Percentiles rank a stretch among this genome's conserved stretches.
Conservation (phyloP, 2,888 invertebrate species). For the Chrysopilus asiliformis region DNA sequence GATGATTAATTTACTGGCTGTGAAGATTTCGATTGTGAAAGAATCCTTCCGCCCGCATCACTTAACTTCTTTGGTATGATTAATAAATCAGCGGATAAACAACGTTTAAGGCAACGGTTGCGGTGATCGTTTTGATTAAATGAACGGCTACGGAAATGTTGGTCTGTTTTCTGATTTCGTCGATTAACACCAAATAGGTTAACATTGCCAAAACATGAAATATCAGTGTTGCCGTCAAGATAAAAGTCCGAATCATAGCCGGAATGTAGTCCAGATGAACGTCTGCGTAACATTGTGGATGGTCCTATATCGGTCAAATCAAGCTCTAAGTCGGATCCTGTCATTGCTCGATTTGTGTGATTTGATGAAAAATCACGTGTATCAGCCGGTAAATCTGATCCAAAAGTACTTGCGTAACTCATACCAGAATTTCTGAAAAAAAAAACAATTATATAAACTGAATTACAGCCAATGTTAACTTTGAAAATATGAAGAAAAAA, state of each 20-base stretch:
- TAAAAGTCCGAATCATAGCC: conserved; percentile 1
- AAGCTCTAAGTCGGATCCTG: too few species aligned
- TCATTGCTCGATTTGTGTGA: too few species aligned
- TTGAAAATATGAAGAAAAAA: too few species aligned
- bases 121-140: conserved; percentile 21
- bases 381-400: conserved; percentile 33
- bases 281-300: background rate
- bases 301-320: background rate
- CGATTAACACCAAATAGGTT: conserved; percentile 18
- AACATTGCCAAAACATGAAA: conserved; percentile 29
- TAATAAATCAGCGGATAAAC: too few species aligned
- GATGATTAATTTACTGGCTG: too few species aligned
- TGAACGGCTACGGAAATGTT: conserved; percentile 32
- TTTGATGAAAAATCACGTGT: conserved; percentile 25
- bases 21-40: too few species aligned
- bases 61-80: too few species aligned
- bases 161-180: conserved; percentile 19
- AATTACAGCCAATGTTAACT: too few species aligned
- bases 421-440: conserved; percentile 19
- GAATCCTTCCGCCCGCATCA: too few species aligned
- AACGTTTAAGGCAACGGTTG: too few species aligned
- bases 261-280: background rate
- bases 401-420: conserved; percentile 30
- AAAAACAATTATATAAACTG: background rate
- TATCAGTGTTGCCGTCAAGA: conserved; percentile 12